Evolutionary conservation across 2,797 vertebrate genomes (phyloP), one percentile per base, ranked within the genome.

Genomic region (Carduelis carduelis): DNA sequence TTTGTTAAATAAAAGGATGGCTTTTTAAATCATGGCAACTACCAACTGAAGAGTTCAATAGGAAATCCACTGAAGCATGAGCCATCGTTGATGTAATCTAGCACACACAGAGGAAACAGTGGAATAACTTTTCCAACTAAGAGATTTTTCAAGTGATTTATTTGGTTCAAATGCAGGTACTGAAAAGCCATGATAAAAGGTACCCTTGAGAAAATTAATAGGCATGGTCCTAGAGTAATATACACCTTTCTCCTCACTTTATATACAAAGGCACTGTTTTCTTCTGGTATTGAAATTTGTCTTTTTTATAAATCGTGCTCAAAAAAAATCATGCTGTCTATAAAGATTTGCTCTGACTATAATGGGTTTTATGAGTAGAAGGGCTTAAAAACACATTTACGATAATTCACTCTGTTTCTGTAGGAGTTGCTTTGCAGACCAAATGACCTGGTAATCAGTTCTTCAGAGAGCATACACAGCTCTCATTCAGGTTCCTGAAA

Each of bases 161-260:
- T 95, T 93, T 90, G 22, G 11, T 86, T 52, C 44, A 74, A 68
- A 59, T 41, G 13, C 23, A 83, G 57, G 61, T 77, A 69, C 56
- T 91, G 69, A 85, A 95, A 96, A 89, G 14, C 17, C 53, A 47
- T 53, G 39, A 86, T 56, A 89, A 83, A 96, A 82, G 7, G 27
- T 59, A 65, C 76, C 50, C 53, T 63, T 75, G 78, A 81, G 55
- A 93, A 84, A 91, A 90, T 57, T 55, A 80, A 82, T 34, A 76
- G 27, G 13, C 16, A 35, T n/a, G 39, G 18, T 44, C 18, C 46
- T 86, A 27, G 12, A 76, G 18, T 82, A 47, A 60, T 44, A 87
- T 77, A 83, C 35, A 44, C 44, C 64, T 87, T 95, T 94, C 59
- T 80, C 37, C 28, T 68, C 34, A 56, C n/a, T 87, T 75, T 47